These are phyloP conservation scores for Anas platyrhynchos DNA, from an alignment of 2,113 vertebrate species.

Conservation along the genomic window DNA sequence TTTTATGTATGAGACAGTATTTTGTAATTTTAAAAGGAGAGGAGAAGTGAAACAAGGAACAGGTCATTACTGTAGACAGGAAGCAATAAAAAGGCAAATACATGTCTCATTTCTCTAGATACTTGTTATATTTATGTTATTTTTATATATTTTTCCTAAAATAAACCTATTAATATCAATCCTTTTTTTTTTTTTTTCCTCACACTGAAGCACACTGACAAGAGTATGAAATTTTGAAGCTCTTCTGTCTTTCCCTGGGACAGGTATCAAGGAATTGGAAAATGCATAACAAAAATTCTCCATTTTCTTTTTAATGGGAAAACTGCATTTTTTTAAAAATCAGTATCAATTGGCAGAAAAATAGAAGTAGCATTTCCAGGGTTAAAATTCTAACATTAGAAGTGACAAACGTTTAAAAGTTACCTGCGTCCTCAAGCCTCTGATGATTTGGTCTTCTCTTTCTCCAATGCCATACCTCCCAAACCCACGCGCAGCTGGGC, in stretches of 20 bases:
- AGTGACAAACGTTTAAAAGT: background rate
- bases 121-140: background rate
- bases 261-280: background rate
- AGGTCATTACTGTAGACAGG: constrained; percentile 53
- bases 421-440: background rate
- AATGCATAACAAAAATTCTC: background rate
- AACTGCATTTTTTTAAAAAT: background rate
- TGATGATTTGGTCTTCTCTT: background rate
- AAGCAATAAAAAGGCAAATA: constrained; percentile 67
- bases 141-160: background rate
- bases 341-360: background rate
- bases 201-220: background rate
- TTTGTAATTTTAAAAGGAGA: constrained; percentile 16
- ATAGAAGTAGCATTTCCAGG: background rate
- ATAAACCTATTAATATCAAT: background rate
- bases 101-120: background rate
- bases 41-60: constrained; percentile 65
- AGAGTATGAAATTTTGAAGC: background rate
- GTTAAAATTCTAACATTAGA: background rate
- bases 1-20: background rate
- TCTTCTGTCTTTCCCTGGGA: background rate
- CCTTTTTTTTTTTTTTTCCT: background rate
- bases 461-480: background rate
- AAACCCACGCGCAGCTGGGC: rapidly evolving
- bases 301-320: background rate